phyloP scores from a whole-genome alignment of 2,888 invertebrate genomes.

The Campopleginae sp. region DNA sequence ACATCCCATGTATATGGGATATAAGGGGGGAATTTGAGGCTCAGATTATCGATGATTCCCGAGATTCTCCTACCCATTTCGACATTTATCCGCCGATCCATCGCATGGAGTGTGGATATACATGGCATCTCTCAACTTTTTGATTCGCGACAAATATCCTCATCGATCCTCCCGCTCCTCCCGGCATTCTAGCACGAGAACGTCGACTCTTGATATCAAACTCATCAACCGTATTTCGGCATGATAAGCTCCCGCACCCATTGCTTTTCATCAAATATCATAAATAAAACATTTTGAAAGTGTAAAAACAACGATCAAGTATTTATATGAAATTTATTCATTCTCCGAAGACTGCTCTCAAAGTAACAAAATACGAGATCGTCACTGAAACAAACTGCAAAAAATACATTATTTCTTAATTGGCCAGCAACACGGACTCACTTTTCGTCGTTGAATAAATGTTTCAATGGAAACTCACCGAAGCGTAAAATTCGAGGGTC shows the following conservation, averaged over 20 bases:
- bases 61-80: constrained; percentile 56
- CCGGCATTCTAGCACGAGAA: no score
- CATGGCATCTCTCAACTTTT: constrained; percentile 59
- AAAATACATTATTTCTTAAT: not conserved
- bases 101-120: constrained; percentile 60
- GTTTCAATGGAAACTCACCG: constrained; percentile 61
- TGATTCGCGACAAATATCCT: constrained; percentile 49
- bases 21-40: no score
- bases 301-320: not conserved
- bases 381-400: constrained; percentile 49
- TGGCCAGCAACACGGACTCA: no score
- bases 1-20: no score
- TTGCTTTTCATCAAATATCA: no score
- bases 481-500: constrained; percentile 70
- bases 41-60: no score
- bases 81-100: constrained; percentile 64
- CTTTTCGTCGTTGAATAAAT: not conserved
- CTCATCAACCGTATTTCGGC: no score
- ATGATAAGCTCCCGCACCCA: no score
- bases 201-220: no score
- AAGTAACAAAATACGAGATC: constrained; percentile 52
- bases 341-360: constrained; percentile 38
- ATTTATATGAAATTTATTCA: not conserved
- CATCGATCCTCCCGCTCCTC: no score
- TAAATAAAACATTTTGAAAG: not conserved